Evolutionary conservation across 2,113 vertebrate genomes (phyloP).

Genomic region (Ammodytes marinus): DNA sequence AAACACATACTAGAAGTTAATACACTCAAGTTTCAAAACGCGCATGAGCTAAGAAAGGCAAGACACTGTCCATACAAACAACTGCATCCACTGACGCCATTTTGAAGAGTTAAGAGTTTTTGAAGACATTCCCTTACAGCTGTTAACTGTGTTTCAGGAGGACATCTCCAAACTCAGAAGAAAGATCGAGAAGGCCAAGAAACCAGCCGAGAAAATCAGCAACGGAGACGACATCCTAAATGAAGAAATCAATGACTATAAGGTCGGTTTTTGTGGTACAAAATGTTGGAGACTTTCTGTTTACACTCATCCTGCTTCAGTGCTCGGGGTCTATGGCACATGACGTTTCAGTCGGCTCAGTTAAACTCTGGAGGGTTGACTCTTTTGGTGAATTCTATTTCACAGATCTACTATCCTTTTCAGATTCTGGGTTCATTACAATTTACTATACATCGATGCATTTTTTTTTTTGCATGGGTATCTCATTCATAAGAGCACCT

Average conservation of each 20-base stretch:
- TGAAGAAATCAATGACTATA: slow-evolving; percentile 98
- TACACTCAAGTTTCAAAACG: background rate
- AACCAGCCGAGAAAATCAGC: slow-evolving; percentile 95
- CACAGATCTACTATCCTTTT: background rate
- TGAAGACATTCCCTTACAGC: background rate
- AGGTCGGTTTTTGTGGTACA: slow-evolving; percentile 79
- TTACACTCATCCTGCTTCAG: background rate
- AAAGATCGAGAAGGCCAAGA: slow-evolving; percentile 97
- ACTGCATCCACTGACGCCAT: background rate
- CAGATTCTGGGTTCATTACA: background rate
- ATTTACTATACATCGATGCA: background rate
- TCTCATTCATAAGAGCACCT: background rate
- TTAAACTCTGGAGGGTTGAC: background rate
- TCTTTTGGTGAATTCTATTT: background rate
- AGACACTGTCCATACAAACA: background rate
- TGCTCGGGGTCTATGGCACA: background rate
- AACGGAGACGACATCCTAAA: slow-evolving; percentile 98
- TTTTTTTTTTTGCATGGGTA: background rate
- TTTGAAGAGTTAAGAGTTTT: background rate
- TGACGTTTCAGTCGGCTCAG: background rate
- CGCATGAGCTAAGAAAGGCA: background rate
- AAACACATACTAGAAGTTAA: background rate
- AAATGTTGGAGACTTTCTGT: background rate
- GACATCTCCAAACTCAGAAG: slow-evolving; percentile 95
- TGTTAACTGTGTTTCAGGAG: slow-evolving; percentile 84